A percentile compares a stretch with the other conserved stretches of the same genome.
Evolutionary conservation across 2,888 invertebrate genomes (phyloP).

Genomic region (Trichogramma dendrolimi): DNA sequence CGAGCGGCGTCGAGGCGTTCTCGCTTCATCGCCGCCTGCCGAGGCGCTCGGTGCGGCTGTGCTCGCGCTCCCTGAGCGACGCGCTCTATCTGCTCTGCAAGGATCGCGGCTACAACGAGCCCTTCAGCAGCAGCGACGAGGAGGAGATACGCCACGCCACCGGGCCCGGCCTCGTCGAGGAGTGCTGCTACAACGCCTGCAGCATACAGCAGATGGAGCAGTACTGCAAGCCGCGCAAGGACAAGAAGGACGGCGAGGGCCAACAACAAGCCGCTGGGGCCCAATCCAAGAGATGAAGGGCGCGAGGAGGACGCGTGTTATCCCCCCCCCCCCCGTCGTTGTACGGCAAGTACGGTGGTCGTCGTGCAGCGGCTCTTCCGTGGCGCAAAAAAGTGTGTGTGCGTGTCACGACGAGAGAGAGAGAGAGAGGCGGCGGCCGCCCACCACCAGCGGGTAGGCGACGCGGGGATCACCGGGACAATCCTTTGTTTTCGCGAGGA

Average conservation of each 20-base stretch:
- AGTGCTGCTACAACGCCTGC: conserved; percentile 46
- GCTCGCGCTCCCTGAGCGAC: conserved; percentile 45
- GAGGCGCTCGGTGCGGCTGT: conserved; percentile 33
- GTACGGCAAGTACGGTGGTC: not conserved
- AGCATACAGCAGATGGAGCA: conserved; percentile 40
- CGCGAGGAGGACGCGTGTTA: too few species aligned
- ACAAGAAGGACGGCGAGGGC: conserved; percentile 9
- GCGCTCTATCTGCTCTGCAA: conserved; percentile 43
- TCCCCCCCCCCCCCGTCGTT: not conserved
- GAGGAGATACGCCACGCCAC: conserved; percentile 28
- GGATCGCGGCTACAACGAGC: conserved; percentile 41
- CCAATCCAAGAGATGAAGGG: not conserved
- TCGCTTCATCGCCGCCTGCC: conserved; percentile 3
- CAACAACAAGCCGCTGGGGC: not conserved
- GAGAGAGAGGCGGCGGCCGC: not conserved
- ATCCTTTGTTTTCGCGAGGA: too few species aligned
- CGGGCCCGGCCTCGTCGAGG: conserved; percentile 45
- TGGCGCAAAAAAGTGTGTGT: not conserved
- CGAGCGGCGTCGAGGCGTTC: conserved; percentile 20
- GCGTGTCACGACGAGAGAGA: not conserved
- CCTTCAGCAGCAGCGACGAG: conserved; percentile 39
- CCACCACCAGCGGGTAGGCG: too few species aligned
- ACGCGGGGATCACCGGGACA: too few species aligned
- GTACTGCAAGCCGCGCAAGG: conserved; percentile 41
- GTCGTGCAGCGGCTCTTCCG: too few species aligned